phyloP scores from a whole-genome alignment of 2,888 invertebrate species.

The Pyralis farinalis region DNA sequence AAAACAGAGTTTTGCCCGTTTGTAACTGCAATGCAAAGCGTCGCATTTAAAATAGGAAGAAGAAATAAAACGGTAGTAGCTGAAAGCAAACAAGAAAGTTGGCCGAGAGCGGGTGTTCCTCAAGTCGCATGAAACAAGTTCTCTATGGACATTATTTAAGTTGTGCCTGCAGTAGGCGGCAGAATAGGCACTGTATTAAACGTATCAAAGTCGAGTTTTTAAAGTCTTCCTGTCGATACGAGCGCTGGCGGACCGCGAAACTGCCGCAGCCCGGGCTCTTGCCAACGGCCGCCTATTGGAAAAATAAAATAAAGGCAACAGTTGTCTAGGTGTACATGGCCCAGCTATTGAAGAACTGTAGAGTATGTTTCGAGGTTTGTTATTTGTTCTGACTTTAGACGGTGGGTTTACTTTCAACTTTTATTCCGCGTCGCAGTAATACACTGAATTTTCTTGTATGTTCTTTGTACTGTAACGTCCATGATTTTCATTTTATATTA shows the following conservation, averaged over 20 bases:
- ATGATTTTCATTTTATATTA: no score
- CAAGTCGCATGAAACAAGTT: conserved; percentile 60
- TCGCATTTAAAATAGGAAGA: conserved; percentile 56
- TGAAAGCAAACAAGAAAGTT: conserved; percentile 44
- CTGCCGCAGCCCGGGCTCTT: conserved; percentile 57
- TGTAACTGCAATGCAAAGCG: conserved; percentile 64
- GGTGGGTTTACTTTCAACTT: neutral
- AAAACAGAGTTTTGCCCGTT: conserved; percentile 54
- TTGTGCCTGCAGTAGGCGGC: conserved; percentile 42
- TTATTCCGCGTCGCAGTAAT: neutral
- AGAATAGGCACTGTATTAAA: conserved; percentile 55
- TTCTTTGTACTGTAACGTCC: neutral
- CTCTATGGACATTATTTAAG: conserved; percentile 70
- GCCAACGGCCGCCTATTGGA: conserved; percentile 62
- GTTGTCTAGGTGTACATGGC: conserved; percentile 33
- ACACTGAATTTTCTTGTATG: neutral
- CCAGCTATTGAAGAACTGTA: conserved; percentile 17
- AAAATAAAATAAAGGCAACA: conserved; percentile 73
- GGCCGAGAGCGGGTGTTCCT: conserved; percentile 45
- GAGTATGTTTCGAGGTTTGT: conserved; percentile 6
- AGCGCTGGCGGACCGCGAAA: conserved; percentile 56
- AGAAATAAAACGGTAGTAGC: conserved; percentile 53
- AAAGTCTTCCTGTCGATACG: conserved; percentile 59
- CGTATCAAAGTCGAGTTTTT: conserved; percentile 63
- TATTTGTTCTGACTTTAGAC: conserved; percentile 5